phyloP scores from a whole-genome alignment of 2,113 vertebrate genomes.

The Monopterus albus region DNA sequence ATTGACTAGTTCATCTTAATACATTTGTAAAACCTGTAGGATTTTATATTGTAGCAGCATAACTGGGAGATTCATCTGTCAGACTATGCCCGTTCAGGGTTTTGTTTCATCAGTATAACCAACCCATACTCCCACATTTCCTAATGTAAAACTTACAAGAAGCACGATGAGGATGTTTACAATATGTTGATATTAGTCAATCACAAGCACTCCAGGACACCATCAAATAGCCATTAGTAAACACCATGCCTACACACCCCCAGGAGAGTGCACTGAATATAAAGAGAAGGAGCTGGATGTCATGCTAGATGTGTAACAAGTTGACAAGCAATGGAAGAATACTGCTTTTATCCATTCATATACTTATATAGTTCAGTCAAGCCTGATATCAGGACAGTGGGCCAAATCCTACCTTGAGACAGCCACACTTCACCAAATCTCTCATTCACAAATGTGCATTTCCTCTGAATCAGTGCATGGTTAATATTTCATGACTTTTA shows the following conservation, averaged over 20 bases:
- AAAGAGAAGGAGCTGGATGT: conserved; percentile 48
- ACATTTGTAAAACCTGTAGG: conserved; percentile 47
- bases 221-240: conserved; percentile 37
- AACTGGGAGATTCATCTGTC: conserved; percentile 37
- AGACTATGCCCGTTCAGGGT: conserved; percentile 24
- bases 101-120: conserved; percentile 38
- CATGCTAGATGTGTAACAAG: conserved; percentile 62
- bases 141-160: conserved; percentile 37
- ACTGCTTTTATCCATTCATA: conserved; percentile 37
- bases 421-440: conserved; percentile 37
- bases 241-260: conserved; percentile 54
- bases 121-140: conserved; percentile 20
- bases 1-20: not conserved
- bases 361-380: conserved; percentile 34
- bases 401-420: conserved; percentile 61
- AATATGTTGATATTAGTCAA: conserved; percentile 38
- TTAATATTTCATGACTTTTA: conserved; percentile 35
- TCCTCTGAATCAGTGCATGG: conserved; percentile 22
- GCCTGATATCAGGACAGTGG: conserved; percentile 41
- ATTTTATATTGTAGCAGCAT: conserved; percentile 70
- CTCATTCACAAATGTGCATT: conserved; percentile 32
- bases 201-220: conserved; percentile 43
- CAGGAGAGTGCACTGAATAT: conserved; percentile 42
- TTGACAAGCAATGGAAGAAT: conserved; percentile 59
- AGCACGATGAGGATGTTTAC: conserved; percentile 48